Conservation (phyloP, 2,113 vertebrate species). For the Lophura nycthemera region DNA sequence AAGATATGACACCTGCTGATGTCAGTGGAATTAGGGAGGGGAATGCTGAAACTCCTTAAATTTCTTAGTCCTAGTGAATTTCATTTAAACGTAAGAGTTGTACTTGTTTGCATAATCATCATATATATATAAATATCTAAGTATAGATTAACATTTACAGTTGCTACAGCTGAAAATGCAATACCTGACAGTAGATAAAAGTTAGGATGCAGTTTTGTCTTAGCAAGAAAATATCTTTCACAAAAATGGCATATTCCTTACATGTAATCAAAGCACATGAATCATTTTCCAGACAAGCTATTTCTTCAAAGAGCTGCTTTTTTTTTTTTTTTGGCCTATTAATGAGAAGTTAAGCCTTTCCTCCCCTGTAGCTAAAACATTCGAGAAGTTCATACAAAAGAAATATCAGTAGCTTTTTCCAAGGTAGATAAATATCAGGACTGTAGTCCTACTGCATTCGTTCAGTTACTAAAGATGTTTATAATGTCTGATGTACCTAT, state of each 20-base stretch:
- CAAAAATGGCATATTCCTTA: not conserved
- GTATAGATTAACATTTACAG: not conserved
- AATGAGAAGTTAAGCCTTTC: not conserved
- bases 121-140: not conserved
- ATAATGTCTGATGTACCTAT: not conserved
- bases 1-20: not conserved
- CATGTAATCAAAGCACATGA: not conserved
- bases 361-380: not conserved
- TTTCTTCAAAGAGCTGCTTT: not conserved
- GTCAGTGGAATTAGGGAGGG: not conserved
- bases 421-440: not conserved
- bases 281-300: not conserved
- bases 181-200: not conserved
- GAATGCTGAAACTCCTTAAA: not conserved
- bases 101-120: not conserved
- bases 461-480: not conserved
- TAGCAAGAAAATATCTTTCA: not conserved
- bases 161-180: not conserved
- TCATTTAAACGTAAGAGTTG: not conserved
- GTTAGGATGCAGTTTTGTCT: not conserved
- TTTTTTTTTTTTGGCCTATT: not conserved
- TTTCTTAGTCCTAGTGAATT: not conserved
- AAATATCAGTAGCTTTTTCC: not conserved
- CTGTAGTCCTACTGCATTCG: not conserved
- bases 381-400: not conserved